Percentiles rank a stretch among this genome's conserved stretches.
These are phyloP conservation scores for Calephelis virginiensis DNA, from an alignment of 1,140 invertebrate genomes.

Conservation along the genomic window DNA sequence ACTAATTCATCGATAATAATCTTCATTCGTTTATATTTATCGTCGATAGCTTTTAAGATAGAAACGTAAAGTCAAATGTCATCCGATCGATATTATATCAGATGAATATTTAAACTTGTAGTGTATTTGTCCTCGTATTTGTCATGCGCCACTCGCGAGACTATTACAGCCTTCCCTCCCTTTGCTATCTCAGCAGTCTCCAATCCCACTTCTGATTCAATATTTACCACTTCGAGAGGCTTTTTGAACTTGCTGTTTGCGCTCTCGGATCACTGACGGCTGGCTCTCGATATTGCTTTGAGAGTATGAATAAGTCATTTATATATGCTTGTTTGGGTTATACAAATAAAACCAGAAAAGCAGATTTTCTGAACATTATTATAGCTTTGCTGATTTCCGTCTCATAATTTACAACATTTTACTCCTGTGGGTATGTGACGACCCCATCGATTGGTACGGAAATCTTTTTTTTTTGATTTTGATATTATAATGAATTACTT, in stretches of 20 bases:
- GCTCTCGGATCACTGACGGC: constrained; percentile 73
- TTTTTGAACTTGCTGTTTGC: constrained; percentile 76
- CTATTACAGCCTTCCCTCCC: constrained; percentile 61
- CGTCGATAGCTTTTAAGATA: constrained; percentile 18
- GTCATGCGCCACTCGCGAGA: constrained; percentile 63
- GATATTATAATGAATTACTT: too few relatives aligned
- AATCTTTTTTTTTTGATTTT: too few relatives aligned
- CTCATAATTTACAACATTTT: neutral
- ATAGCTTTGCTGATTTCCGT: neutral
- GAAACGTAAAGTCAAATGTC: constrained; percentile 45
- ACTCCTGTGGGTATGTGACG: too few relatives aligned
- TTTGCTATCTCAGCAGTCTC: constrained; percentile 49
- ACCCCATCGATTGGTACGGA: too few relatives aligned
- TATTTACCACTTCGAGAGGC: constrained; percentile 76
- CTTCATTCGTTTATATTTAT: too few relatives aligned
- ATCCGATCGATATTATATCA: constrained; percentile 26
- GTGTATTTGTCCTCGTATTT: constrained; percentile 63
- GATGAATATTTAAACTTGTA: constrained; percentile 70
- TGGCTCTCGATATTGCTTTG: constrained; percentile 69
- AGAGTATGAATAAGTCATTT: constrained; percentile 69
- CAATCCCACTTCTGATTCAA: constrained; percentile 75
- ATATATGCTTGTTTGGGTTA: constrained; percentile 36
- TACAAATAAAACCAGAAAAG: constrained; percentile 39
- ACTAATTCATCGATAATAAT: too few relatives aligned
- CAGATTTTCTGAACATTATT: constrained; percentile 35